These are phyloP conservation scores for Saturnia pavonia DNA, from an alignment of 2,888 invertebrate species.

Conservation along the genomic window DNA sequence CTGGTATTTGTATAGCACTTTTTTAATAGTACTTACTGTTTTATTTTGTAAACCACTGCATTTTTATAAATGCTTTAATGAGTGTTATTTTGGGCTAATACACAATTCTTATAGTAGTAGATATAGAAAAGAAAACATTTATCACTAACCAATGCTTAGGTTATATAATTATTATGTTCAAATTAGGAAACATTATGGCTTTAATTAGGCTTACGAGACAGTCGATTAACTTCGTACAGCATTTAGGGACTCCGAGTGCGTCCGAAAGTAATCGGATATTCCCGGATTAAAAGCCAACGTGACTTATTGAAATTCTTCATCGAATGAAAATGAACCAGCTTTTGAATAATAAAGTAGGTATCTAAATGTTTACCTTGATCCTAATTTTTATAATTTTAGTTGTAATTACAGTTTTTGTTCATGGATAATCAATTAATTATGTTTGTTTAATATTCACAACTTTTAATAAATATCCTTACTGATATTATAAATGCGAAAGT, in stretches of 20 bases:
- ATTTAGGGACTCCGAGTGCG: slow-evolving; percentile 37
- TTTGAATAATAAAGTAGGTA: slow-evolving; percentile 32
- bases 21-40: background rate
- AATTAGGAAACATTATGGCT: slow-evolving; percentile 31
- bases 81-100: background rate
- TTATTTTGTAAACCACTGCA: background rate
- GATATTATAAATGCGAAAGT: background rate
- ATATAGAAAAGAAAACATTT: background rate
- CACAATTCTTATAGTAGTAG: too few species aligned
- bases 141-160: too few species aligned
- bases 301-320: slow-evolving; percentile 41
- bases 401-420: background rate
- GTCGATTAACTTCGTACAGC: slow-evolving; percentile 42
- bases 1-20: background rate
- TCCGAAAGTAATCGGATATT: slow-evolving; percentile 43
- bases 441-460: background rate
- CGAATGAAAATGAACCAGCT: slow-evolving; percentile 33
- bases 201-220: slow-evolving; percentile 40
- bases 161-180: slow-evolving; percentile 30
- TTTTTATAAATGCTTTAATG: background rate
- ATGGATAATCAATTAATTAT: background rate
- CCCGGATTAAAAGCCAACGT: slow-evolving; percentile 38
- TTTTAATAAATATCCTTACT: background rate
- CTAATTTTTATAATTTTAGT: slow-evolving; percentile 22
- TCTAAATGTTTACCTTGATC: slow-evolving; percentile 18